Evolutionary conservation across 1,140 invertebrate genomes (phyloP).

Genomic region (Heliconius eleuchia): DNA sequence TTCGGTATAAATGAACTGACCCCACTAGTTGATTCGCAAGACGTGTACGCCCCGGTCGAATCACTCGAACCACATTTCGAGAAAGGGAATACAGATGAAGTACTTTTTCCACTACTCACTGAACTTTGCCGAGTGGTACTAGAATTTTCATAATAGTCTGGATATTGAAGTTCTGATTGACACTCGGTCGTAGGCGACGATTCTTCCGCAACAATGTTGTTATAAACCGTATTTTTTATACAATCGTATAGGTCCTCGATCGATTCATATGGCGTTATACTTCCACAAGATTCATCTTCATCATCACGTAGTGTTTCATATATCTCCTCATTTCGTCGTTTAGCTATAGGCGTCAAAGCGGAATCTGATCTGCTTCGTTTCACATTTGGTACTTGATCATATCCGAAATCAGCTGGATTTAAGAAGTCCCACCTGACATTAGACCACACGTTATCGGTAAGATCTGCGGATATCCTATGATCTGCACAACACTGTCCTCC

Average conservation of each 20-base stretch:
- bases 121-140: conserved; percentile 71
- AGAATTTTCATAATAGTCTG: conserved; percentile 69
- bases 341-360: conserved; percentile 62
- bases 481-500: conserved; percentile 72
- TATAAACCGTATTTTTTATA: conserved; percentile 72
- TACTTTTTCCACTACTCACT: conserved; percentile 72
- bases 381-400: conserved; percentile 71
- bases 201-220: conserved; percentile 59
- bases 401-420: conserved; percentile 72
- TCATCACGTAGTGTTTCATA: conserved; percentile 70
- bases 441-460: conserved; percentile 75
- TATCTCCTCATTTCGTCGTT: conserved; percentile 66
- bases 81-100: conserved; percentile 74
- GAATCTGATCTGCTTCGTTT: conserved; percentile 76
- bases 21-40: conserved; percentile 72
- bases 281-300: conserved; percentile 70
- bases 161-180: conserved; percentile 69
- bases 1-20: conserved; percentile 66
- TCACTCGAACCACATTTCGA: conserved; percentile 77
- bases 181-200: conserved; percentile 71
- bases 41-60: conserved; percentile 68
- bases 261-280: conserved; percentile 78
- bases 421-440: conserved; percentile 79
- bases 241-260: conserved; percentile 80
- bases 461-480: conserved; percentile 74